Evolutionary conservation across 2,113 vertebrate species (phyloP), one percentile per base, ranked within the genome.

Genomic region (Coracopsis vasa): DNA sequence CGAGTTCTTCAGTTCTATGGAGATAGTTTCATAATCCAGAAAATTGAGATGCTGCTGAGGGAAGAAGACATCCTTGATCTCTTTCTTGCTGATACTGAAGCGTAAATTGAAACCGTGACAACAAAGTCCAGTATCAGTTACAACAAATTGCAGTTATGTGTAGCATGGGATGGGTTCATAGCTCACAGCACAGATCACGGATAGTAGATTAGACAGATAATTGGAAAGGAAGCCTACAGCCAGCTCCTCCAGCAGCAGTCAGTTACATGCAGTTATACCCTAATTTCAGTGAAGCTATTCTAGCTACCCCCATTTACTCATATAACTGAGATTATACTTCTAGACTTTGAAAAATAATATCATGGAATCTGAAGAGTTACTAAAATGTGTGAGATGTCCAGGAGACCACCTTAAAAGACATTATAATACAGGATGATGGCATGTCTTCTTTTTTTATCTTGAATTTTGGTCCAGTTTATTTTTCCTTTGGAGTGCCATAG

Each of bases 81-180:
- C 58, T 75, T 79, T 72, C 62, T 53, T 18, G 65, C 47, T 62
- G 75, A 33, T 80, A 51, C 9, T 2, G 5, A 93, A 92, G 79
- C 73, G 58, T 37, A 70, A 88, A 86, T 83, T 72, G 74, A 69
- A 86, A 58, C 58, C 25, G 58, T 75, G 90, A 69, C 80, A 79
- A 25, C 66, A 20, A 56, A 88, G 66, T 75, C 42, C 67, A 13
- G 56, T 69, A 37, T 75, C 61, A 11, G 58, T 53, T 71, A 37
- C 31, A 61, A 54, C 20, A 29, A 80, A 65, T 41, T 45, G 86
- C 50, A 35, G 54, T 31, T 62, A 35, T 25, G 5, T 23, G 54
- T 28, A 15, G 74, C 1, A 5, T 3, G 78, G 72, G 64, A 13
- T 84, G 69, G 28, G 35, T 64, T 74, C 74, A 12, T n/a, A 47